A percentile compares a stretch with the other conserved stretches of the same genome.
These are phyloP conservation scores for Notolabrus celidotus DNA, from an alignment of 2,797 vertebrate species.

Conservation along the genomic window DNA sequence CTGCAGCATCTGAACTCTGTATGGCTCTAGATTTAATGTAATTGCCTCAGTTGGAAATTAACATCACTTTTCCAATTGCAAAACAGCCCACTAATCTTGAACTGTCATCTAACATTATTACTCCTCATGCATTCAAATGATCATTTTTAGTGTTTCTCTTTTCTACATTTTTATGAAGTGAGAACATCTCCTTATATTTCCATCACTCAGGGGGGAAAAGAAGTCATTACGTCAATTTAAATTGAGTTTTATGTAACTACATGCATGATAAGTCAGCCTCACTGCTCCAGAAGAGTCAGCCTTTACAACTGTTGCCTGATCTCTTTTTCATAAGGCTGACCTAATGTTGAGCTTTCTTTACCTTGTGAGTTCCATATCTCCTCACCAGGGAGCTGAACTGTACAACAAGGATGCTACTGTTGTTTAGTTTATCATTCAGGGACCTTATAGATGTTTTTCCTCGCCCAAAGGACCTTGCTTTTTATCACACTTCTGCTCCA, in stretches of 20 bases:
- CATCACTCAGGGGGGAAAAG: background rate
- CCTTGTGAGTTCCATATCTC: background rate
- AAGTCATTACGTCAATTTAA: background rate
- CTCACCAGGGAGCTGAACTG: background rate
- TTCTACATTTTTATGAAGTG: background rate
- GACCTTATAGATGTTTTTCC: background rate
- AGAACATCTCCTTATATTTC: background rate
- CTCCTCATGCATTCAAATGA: background rate
- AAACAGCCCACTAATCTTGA: background rate
- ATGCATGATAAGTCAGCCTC: background rate
- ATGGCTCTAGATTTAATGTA: background rate
- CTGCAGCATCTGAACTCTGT: background rate
- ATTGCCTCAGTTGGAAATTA: background rate
- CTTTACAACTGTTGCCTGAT: background rate
- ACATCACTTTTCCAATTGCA: background rate
- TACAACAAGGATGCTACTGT: too few relatives aligned
- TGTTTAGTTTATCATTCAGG: too few relatives aligned
- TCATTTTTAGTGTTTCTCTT: background rate
- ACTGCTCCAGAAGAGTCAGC: too few relatives aligned
- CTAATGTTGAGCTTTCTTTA: slow-evolving; percentile 5
- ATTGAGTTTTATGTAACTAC: background rate
- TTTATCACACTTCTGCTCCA: slow-evolving; percentile 4
- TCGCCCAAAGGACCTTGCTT: background rate
- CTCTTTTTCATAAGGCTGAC: background rate
- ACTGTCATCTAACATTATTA: background rate